Evolutionary conservation across 2,888 invertebrate genomes (phyloP), one percentile per base, ranked within the genome.

Genomic region (Creontiades dilutus): DNA sequence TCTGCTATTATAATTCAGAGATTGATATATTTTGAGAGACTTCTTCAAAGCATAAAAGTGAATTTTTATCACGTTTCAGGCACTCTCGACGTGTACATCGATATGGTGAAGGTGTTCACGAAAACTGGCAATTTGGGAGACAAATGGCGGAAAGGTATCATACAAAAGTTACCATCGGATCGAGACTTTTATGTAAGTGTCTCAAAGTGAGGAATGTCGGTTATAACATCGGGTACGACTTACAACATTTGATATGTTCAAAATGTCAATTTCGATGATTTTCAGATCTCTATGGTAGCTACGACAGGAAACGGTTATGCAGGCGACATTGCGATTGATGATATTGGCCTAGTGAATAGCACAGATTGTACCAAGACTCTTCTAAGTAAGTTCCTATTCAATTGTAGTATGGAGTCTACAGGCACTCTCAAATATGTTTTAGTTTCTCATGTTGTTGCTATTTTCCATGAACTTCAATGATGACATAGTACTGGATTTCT

Each of bases 281-380:
- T 94, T 85, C 93, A 97, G 96, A 95, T 98, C 46, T 94, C 97
- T 4, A 95, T 98, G 78, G 97, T 97, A 93, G 97, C 96, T 0
- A 94, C 96, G 0, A 94, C 96, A 48, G 97, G 97, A 0, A 92
- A 92, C 0, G 94, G 94, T 28, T 96, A 95, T 91, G 95, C 96
- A 11, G 96, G 97, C 88, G 97, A 97, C 92, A 96, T 96, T 55
- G 97, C 97, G 0, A 95, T 97, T 16, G 97, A 98, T 92, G 97
- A 98, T 92, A 95, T 97, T 0, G 94, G 94, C 11, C 93, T 97
- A 48, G 93, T 96, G 47, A 94, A 95, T 52, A 95, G 94, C 0
- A 93, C 94, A 0, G 94, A 95, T 90, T 96, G 96, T 92, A 92
- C 61, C 12, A 47, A 46, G 68, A 52, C 80, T 27, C 61, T 84